Base-by-base conservation (phyloP, 2,797 vertebrate species). In the Xiphophorus birchmanni region DNA sequence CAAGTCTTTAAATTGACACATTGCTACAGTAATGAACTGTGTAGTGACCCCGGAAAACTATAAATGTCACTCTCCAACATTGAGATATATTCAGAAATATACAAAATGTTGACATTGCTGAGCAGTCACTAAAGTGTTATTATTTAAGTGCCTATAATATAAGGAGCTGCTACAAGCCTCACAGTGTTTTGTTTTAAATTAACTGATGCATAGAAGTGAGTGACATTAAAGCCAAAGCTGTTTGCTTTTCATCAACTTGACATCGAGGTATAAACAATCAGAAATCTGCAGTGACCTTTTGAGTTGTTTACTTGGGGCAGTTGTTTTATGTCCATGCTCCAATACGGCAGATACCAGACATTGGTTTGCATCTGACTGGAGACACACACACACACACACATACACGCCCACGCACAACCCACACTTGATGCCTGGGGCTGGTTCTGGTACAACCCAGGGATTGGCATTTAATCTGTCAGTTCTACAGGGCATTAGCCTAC, bases 401-500 rank as follows among this genome's bases (percentile, higher is more conserved):
- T 48, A 78, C 60, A 75, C 69, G 65, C 15, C 0, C 52, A 80
- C 63, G 54, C 42, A 73, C 71, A 80, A 42, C 48, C 78, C 58
- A 74, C 26, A 65, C 47, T 75, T 73, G 76, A 75, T 89, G 91
- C 93, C 90, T 71, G 35, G 54, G 92, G 94, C 91, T 87, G 89
- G 84, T 94, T 92, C 91, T 89, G 85, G 86, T 93, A 75, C 89
- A 92, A 90, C 81, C 80, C 79, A 86, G 90, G 90, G 93, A 95
- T 94, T 95, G 92, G 91, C 92, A 93, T 92, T 94, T 94, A 94
- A 93, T 94, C 92, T 91, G 89, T 93, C 84, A 90, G 84, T 87
- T 91, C 91, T 92, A 73, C 83, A 89, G 87, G 92, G 92, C 91
- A 92, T 94, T 94, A 93, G 90, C 93, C 94, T 95, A 93, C 91